Evolutionary conservation across 1,140 invertebrate species (phyloP).

Genomic region (Drosophila ohnishii): DNA sequence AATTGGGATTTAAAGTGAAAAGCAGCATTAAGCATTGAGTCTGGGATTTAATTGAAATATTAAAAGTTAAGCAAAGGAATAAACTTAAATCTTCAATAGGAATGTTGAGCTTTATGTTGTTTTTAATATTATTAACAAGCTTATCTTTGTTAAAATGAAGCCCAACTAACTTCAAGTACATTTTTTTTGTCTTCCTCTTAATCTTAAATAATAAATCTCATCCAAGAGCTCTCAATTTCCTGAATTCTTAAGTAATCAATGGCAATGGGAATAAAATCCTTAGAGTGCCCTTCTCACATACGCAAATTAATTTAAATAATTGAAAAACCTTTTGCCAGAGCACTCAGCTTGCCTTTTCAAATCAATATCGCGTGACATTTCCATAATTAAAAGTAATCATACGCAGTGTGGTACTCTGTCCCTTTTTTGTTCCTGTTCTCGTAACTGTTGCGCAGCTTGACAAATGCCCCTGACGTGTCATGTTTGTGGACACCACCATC

Average conservation of each 20-base stretch:
- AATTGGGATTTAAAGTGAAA: neutral
- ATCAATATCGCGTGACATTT: conserved; percentile 7
- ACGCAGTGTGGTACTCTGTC: neutral
- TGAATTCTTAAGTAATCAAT: neutral
- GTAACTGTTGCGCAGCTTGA: neutral
- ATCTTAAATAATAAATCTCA: neutral
- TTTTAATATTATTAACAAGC: neutral
- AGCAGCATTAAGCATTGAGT: neutral
- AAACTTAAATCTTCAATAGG: too few species aligned
- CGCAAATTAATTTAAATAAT: conserved; percentile 10
- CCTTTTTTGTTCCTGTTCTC: neutral
- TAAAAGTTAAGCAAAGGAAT: neutral
- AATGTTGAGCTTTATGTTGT: neutral
- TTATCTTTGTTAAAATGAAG: too few species aligned
- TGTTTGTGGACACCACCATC: conserved; percentile 3
- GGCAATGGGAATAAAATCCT: neutral
- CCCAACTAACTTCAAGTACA: too few species aligned
- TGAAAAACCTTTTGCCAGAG: neutral
- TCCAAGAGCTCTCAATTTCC: neutral
- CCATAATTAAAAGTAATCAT: conserved; percentile 26
- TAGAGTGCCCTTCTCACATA: neutral
- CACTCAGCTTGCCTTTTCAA: neutral
- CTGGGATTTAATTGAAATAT: neutral
- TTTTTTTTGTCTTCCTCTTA: neutral
- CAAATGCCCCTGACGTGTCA: neutral